These are phyloP conservation scores for Pseudomyrmex dendroicus DNA, from an alignment of 1,140 invertebrate species.

Conservation along the genomic window DNA sequence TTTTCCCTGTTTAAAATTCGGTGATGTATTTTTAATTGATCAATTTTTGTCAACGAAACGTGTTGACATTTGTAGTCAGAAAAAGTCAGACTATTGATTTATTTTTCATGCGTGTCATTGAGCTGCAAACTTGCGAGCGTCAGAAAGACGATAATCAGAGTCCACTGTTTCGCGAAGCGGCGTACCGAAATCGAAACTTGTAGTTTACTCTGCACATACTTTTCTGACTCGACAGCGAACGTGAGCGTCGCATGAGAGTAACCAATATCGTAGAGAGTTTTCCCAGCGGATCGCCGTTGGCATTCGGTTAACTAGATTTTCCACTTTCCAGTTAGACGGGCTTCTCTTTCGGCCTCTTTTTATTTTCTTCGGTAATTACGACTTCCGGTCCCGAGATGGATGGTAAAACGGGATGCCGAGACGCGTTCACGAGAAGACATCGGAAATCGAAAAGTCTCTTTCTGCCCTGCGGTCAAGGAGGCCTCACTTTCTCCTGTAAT, in stretches of 20 bases:
- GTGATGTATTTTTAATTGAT: too few species aligned
- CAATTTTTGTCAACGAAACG: too few species aligned
- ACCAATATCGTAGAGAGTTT: conserved; percentile 11
- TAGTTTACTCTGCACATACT: conserved; percentile 25
- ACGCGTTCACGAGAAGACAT: conserved; percentile 52
- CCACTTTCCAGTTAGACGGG: conserved; percentile 62
- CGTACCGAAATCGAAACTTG: conserved; percentile 14
- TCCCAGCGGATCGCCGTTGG: conserved; percentile 40
- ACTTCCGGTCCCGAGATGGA: conserved; percentile 42
- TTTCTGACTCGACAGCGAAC: conserved; percentile 23
- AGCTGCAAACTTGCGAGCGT: neutral
- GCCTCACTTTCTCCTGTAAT: conserved; percentile 65
- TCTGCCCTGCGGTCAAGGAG: conserved; percentile 55
- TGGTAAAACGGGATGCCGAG: conserved; percentile 8
- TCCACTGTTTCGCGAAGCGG: neutral
- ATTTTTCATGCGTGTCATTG: neutral
- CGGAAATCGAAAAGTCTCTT: conserved; percentile 65
- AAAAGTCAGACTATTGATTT: too few species aligned
- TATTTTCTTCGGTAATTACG: conserved; percentile 53
- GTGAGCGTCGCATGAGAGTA: neutral
- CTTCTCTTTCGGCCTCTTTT: conserved; percentile 14
- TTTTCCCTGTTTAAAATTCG: too few species aligned
- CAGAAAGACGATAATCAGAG: neutral
- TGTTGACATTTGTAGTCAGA: too few species aligned
- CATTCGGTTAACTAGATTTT: conserved; percentile 51